Base-by-base conservation (phyloP, 1,140 invertebrate species). In the Caenorhabditis remanei region DNA sequence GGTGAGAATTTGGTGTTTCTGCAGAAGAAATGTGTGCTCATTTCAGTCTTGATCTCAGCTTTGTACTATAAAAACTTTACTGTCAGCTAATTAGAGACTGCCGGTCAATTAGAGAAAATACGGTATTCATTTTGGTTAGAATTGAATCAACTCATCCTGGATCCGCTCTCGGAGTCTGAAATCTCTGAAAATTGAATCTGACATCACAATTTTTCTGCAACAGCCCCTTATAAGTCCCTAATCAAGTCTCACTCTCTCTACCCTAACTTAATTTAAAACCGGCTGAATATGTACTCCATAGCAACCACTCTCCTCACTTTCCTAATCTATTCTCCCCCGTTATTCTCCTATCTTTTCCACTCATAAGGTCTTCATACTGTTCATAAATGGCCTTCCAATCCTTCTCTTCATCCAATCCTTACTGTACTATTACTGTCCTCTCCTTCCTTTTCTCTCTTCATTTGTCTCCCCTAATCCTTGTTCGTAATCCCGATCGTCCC, bases 401-500 rank as follows among this genome's bases (percentile, higher is more conserved):
- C 67, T n/a, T 48, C 43, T 75, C 43, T 40, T 58, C 16, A n/a
- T 21, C 21, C 56, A n/a, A n/a, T 58, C 56, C 67, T 75, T 75
- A 75, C 67, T 75, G 67, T 75, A 75, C 67, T 75, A 75, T 75
- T 46, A 46, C 43, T 24, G 16, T 46, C 43, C 11, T 75, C 43
- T 41, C 21, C 24, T 21, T n/a, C n/a, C 14, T n/a, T 32, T 32
- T n/a, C 19, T 24, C 41, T 48, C 19, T 75, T 48, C 67, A 46
- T 75, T 75, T 32, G 16, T 46, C n/a, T n/a, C 40, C 67, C 67
- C 41, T 75, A 75, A 75, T 75, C 67, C 67, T 46, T 75, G 67
- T 75, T 75, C 67, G 67, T 75, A 75, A 75, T 75, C 67, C 67
- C 67, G 67, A 75, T 75, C 67, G 41, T 32, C 19, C 43, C 24